Percentiles rank a stretch among this genome's conserved stretches.
Evolutionary conservation across 2,113 vertebrate species (phyloP).

Genomic region (Hippocampus abdominalis): DNA sequence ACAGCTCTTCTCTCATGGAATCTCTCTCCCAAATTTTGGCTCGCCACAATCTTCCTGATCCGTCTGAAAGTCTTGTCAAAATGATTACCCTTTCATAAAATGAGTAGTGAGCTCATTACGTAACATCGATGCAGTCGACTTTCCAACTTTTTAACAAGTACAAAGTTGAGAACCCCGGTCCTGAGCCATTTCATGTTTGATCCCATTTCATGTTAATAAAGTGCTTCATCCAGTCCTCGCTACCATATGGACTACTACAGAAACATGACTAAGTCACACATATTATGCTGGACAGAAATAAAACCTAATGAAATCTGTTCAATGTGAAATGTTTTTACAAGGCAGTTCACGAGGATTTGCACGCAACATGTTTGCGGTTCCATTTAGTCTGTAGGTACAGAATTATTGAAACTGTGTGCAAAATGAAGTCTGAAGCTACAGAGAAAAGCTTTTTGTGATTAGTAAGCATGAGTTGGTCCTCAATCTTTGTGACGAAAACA

Average conservation of each 20-base stretch:
- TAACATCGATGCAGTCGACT: constrained; percentile 7
- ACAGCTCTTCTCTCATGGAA: constrained; percentile 11
- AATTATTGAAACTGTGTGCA: not conserved
- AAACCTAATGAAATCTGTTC: not conserved
- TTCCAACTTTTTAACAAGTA: constrained; percentile 7
- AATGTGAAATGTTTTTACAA: not conserved
- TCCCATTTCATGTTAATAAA: constrained; percentile 20
- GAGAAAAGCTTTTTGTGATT: constrained; percentile 3
- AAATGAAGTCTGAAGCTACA: not conserved
- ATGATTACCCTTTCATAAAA: constrained; percentile 23
- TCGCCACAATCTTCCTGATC: constrained; percentile 1
- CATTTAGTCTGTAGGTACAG: not conserved
- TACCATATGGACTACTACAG: not conserved
- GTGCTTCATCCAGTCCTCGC: not conserved
- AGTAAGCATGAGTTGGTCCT: not conserved
- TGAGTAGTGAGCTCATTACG: constrained; percentile 22
- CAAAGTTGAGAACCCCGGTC: constrained; percentile 19
- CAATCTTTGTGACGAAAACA: not conserved
- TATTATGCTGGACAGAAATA: not conserved
- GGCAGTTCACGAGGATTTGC: not conserved
- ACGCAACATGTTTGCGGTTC: not conserved
- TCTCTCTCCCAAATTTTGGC: constrained; percentile 1
- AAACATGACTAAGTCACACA: too few species aligned
- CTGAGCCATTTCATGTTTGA: constrained; percentile 3
- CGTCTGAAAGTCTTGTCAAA: constrained; percentile 15